A percentile compares a stretch with the other conserved stretches of the same genome.
These are phyloP conservation scores for Diogma glabrata DNA, from an alignment of 2,888 invertebrate species.

Conservation along the genomic window DNA sequence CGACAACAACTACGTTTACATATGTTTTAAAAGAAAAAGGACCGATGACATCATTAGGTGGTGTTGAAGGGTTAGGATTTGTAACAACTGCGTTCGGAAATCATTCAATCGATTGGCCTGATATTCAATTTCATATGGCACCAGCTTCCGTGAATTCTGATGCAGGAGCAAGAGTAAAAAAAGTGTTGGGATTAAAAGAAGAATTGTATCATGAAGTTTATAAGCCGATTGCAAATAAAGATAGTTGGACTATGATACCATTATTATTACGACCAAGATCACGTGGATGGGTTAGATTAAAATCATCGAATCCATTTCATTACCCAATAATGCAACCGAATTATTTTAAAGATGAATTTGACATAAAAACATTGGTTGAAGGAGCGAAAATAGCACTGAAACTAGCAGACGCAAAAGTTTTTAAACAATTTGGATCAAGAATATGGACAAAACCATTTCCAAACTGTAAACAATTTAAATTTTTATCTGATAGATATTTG, in stretches of 20 bases:
- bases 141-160: conserved; percentile 79
- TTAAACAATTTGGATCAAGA: conserved; percentile 68
- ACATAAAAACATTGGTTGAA: conserved; percentile 70
- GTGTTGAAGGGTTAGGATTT: conserved; percentile 79
- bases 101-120: conserved; percentile 65
- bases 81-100: conserved; percentile 78
- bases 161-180: conserved; percentile 57
- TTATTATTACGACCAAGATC: conserved; percentile 69
- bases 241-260: conserved; percentile 71
- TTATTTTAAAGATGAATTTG: conserved; percentile 73
- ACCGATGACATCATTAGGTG: conserved; percentile 78
- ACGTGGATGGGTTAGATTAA: conserved; percentile 62
- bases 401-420: conserved; percentile 63
- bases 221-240: conserved; percentile 64
- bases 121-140: conserved; percentile 87
- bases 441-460: conserved; percentile 65
- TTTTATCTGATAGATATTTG: conserved; percentile 70
- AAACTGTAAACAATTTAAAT: conserved; percentile 59
- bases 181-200: conserved; percentile 70
- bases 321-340: conserved; percentile 85
- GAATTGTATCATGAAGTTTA: conserved; percentile 69
- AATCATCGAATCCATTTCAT: conserved; percentile 71
- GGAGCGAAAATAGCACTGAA: conserved; percentile 64
- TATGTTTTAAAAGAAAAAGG: conserved; percentile 68
- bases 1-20: conserved; percentile 67